Base-by-base conservation (phyloP, 2,888 invertebrate species). In the Tenthredo amoena region DNA sequence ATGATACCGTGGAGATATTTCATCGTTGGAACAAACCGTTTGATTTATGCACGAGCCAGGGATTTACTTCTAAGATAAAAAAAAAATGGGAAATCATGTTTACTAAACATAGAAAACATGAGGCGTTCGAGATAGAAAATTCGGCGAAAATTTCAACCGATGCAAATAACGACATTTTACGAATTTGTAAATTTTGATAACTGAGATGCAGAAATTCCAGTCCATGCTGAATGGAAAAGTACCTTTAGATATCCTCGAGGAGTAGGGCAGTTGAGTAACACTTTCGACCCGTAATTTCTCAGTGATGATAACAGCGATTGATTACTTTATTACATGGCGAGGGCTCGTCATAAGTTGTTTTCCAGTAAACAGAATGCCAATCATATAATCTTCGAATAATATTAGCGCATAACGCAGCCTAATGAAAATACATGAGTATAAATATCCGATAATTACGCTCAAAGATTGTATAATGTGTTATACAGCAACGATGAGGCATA, bases 191-290 rank as follows among this genome's bases (percentile, higher is more conserved):
- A n/a, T 58, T 21, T 21, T n/a, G 7, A 58, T 21, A 21, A 7
- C 21, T n/a, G 0, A 58, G 4, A n/a, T 26, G 9, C 7, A 58
- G 1, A 3, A 21, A n/a, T n/a, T n/a, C 58, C 6, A 18, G 0
- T 21, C n/a, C 2, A 7, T 26, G n/a, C n/a, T 12, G 3, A 18
- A 68, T 68, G 18, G 62, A 65, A 82, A 43, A 82, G 58, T 40
- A 43, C 21, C 12, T 21, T 15, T 43, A 65, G 18, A 50, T 55
- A 40, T 81, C 21, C 4, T 18, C 10, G 21, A n/a, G 6, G 9
- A 72, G 47, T 15, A 26, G 26, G 43, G 37, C 71, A 84, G 83
- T 85, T 84, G 86, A 87, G 34, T 34, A 68, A 34, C 68, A 34
- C 34, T 68, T 68, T 34, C 34, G 34, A 43, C 1, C 72, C 40